Conservation (phyloP, 2,888 invertebrate species). For the Cylloceria caligata region DNA sequence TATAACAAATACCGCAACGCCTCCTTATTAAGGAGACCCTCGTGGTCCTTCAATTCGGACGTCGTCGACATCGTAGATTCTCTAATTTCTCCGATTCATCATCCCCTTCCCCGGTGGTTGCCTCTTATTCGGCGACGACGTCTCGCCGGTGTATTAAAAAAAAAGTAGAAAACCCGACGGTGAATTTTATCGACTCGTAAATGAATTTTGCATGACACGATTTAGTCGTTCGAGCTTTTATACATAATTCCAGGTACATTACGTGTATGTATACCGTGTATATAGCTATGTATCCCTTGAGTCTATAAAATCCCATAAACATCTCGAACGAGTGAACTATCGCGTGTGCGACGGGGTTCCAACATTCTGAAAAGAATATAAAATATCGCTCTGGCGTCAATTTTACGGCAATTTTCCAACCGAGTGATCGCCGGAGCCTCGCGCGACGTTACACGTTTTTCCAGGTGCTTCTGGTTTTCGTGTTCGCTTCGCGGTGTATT, state of each 20-base stretch:
- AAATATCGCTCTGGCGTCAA: constrained; percentile 83
- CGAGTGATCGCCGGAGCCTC: constrained; percentile 72
- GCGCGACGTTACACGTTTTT: not conserved
- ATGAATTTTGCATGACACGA: not conserved
- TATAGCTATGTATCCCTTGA: not conserved
- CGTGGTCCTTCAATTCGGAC: not conserved
- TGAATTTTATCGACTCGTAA: constrained; percentile 10
- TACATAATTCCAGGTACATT: not conserved
- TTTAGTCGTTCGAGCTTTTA: not conserved
- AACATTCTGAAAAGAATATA: constrained; percentile 78
- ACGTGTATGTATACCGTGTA: no score
- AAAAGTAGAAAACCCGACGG: not conserved
- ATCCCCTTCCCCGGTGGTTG: not conserved
- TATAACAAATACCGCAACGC: constrained; percentile 74
- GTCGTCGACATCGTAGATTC: constrained; percentile 9
- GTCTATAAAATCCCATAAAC: constrained; percentile 62
- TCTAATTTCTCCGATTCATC: constrained; percentile 52
- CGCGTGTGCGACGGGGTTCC: constrained; percentile 62
- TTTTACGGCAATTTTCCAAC: constrained; percentile 84
- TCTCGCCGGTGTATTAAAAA: not conserved
- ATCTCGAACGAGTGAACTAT: constrained; percentile 47
- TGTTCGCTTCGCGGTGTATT: constrained; percentile 12
- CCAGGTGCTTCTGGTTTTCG: constrained; percentile 26
- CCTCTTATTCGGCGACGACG: no score
- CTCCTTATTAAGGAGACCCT: constrained; percentile 72